phyloP scores from a whole-genome alignment of 2,113 vertebrate genomes.

The Hyaena hyaena region DNA sequence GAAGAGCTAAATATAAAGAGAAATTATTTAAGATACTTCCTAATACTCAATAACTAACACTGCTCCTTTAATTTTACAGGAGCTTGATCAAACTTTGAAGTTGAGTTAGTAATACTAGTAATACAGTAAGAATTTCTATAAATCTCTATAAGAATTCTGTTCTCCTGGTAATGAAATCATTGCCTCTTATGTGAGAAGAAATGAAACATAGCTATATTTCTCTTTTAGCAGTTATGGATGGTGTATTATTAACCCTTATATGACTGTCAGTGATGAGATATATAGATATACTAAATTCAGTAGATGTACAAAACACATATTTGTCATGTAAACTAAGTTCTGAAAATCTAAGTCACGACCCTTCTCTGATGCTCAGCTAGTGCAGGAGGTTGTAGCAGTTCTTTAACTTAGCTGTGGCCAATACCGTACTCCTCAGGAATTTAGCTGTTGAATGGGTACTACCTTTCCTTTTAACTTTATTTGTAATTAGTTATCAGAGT shows the following conservation, averaged over 20 bases:
- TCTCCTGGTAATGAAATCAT: background rate
- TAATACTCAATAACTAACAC: background rate
- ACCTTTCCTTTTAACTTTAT: background rate
- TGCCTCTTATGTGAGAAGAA: background rate
- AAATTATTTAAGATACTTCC: background rate
- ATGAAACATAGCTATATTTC: background rate
- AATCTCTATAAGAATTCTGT: background rate
- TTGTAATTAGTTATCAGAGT: background rate
- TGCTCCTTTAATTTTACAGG: background rate
- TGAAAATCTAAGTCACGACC: background rate
- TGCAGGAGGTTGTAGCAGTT: background rate
- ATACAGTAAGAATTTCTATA: background rate
- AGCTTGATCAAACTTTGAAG: background rate
- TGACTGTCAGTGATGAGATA: background rate
- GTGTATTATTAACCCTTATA: background rate
- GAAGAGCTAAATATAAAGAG: background rate
- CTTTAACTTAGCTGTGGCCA: background rate
- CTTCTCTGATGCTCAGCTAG: background rate
- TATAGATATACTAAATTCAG: background rate
- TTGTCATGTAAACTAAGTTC: background rate
- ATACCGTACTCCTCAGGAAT: background rate
- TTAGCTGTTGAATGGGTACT: background rate
- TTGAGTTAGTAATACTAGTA: background rate
- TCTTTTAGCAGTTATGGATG: background rate
- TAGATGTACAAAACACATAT: background rate